A percentile compares a stretch with the other conserved stretches of the same genome.
These are phyloP conservation scores for Tromatobia lineatoria DNA, from an alignment of 2,888 invertebrate genomes.

Conservation along the genomic window DNA sequence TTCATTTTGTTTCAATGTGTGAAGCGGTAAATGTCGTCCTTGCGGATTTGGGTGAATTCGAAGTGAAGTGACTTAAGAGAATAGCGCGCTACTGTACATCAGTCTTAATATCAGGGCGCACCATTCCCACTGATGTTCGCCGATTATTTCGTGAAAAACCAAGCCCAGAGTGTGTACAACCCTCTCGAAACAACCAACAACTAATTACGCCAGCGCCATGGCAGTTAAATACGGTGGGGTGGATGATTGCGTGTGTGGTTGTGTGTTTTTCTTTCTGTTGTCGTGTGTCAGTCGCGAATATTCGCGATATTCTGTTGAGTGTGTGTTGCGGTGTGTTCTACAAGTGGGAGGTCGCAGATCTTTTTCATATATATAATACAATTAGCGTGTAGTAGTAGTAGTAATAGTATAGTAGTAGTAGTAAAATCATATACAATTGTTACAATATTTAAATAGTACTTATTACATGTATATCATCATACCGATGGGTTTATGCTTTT, in stretches of 20 bases:
- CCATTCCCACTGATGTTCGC: constrained; percentile 82
- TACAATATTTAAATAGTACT: constrained; percentile 86
- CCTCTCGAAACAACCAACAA: constrained; percentile 72
- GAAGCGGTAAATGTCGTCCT: constrained; percentile 54
- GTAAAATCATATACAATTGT: constrained; percentile 86
- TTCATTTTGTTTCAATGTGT: constrained; percentile 37
- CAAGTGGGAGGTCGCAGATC: constrained; percentile 83
- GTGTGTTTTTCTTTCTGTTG: constrained; percentile 39
- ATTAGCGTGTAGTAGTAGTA: constrained; percentile 84
- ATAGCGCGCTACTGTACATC: constrained; percentile 86
- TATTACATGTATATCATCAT: constrained; percentile 84
- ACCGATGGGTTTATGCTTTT: constrained; percentile 79
- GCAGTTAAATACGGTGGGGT: constrained; percentile 81
- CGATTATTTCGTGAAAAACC: constrained; percentile 69
- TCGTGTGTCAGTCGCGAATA: constrained; percentile 36
- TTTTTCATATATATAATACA: constrained; percentile 84
- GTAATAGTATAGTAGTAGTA: constrained; percentile 84
- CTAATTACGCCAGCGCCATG: constrained; percentile 81
- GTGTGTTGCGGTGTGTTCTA: constrained; percentile 81
- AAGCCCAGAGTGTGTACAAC: constrained; percentile 65
- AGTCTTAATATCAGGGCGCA: constrained; percentile 86
- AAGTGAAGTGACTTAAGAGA: constrained; percentile 76
- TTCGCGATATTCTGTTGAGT: constrained; percentile 60
- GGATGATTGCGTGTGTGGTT: constrained; percentile 46
- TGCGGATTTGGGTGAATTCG: constrained; percentile 56